phyloP scores from a whole-genome alignment of 37 sponge, comb jelly and placozoan species.

The Eunapius fragilis region DNA sequence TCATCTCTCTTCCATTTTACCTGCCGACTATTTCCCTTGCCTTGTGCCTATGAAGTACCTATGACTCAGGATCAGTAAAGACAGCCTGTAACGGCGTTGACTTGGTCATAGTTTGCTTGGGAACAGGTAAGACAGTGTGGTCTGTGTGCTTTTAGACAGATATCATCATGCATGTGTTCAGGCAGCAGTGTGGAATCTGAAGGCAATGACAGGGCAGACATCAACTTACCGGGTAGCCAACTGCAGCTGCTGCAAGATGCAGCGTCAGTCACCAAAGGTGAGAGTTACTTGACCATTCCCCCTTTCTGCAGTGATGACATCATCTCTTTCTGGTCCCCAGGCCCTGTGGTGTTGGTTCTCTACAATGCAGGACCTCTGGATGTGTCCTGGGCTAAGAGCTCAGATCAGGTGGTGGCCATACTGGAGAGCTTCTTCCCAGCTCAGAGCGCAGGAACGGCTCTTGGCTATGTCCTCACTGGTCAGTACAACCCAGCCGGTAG shows the following conservation, averaged over 20 bases:
- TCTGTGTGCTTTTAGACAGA: background rate
- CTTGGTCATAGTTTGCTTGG: constrained; percentile 46
- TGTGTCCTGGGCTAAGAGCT: constrained; percentile 51
- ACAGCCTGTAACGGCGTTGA: constrained; percentile 39
- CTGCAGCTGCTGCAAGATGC: constrained; percentile 47
- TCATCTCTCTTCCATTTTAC: no score
- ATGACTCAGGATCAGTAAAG: constrained; percentile 18
- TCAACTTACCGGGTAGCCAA: constrained; percentile 58
- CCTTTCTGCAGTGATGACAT: background rate
- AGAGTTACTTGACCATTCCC: background rate
- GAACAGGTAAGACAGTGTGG: constrained; percentile 12
- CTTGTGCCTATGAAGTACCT: constrained; percentile 17
- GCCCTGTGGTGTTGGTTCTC: constrained; percentile 45
- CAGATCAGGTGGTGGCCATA: constrained; percentile 39
- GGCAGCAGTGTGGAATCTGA: constrained; percentile 46
- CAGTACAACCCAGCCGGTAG: constrained; percentile 45
- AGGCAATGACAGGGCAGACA: constrained; percentile 54
- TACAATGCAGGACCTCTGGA: constrained; percentile 72
- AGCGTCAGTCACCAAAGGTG: background rate
- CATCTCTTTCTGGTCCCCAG: background rate
- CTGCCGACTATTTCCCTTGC: no score
- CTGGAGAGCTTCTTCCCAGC: constrained; percentile 53
- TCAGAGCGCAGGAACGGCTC: constrained; percentile 44
- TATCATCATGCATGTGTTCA: background rate
- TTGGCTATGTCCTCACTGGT: constrained; percentile 37